These are phyloP conservation scores for Bucorvus abyssinicus DNA, from an alignment of 2,797 vertebrate genomes.

Conservation along the genomic window DNA sequence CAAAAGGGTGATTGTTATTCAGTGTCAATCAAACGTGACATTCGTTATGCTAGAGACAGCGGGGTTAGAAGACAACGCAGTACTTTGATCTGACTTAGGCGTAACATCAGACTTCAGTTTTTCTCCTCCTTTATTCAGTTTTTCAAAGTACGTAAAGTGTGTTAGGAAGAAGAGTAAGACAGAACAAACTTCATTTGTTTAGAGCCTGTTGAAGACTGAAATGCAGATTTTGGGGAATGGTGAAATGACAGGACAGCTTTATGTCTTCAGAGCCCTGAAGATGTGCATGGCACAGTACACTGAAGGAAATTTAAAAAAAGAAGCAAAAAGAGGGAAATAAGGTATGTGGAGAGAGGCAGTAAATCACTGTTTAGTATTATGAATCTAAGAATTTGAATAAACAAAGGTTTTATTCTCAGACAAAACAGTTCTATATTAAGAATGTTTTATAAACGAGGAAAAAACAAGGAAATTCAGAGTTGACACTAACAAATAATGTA, in stretches of 20 bases:
- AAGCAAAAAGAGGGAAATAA: not conserved
- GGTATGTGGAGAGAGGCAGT: not conserved
- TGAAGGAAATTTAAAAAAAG: not conserved
- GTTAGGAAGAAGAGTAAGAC: not conserved
- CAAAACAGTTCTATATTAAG: constrained; percentile 26
- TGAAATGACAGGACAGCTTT: not conserved
- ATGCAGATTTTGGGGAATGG: not conserved
- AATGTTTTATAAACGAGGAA: not conserved
- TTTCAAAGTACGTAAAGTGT: not conserved
- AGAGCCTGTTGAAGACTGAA: not conserved
- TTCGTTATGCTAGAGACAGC: not conserved
- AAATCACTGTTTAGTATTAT: not conserved
- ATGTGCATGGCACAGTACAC: not conserved
- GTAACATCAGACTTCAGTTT: not conserved
- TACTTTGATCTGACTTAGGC: not conserved
- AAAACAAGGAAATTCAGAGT: not conserved
- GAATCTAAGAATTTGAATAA: not conserved
- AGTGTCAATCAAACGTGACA: not conserved
- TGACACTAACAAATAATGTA: not conserved
- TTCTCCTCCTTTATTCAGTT: not conserved
- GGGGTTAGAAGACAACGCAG: not conserved
- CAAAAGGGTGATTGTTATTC: not conserved
- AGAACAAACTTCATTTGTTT: not conserved
- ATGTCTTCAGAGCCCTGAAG: not conserved
- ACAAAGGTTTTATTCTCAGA: not conserved